Evolutionary conservation across 2,113 vertebrate genomes (phyloP).

Genomic region (Alligator mississippiensis): DNA sequence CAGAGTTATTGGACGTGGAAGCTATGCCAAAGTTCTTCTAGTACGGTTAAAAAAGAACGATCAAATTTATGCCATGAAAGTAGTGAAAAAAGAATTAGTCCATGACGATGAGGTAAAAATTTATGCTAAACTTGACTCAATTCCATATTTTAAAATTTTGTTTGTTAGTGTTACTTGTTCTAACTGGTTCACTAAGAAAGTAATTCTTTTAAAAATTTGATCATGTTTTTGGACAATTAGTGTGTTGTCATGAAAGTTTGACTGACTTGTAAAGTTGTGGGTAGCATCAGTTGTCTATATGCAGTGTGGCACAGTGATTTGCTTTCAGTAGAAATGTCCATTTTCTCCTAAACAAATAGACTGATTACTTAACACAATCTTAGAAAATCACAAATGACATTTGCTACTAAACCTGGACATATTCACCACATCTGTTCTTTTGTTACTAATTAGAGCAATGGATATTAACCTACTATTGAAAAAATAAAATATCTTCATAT

Average conservation of each 20-base stretch:
- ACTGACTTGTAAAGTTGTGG: not conserved
- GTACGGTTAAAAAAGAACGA: constrained; percentile 97
- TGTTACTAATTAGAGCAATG: not conserved
- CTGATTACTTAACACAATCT: not conserved
- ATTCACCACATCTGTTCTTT: not conserved
- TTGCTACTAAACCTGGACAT: not conserved
- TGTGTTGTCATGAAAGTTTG: not conserved
- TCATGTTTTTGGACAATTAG: not conserved
- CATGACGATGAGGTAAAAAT: constrained; percentile 94
- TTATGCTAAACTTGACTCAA: not conserved
- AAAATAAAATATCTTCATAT: not conserved
- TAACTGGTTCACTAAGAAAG: not conserved
- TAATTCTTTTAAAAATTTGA: not conserved
- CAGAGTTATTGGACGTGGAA: constrained; percentile 95
- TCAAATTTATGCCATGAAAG: constrained; percentile 97
- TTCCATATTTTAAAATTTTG: not conserved
- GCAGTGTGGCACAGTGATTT: not conserved
- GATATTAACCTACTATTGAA: not conserved
- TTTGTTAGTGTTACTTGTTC: not conserved
- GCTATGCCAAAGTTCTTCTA: constrained; percentile 97
- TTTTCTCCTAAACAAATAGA: not conserved
- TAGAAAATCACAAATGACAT: not conserved
- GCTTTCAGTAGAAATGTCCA: not conserved
- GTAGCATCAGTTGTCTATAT: not conserved
- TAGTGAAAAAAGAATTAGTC: constrained; percentile 98